These are phyloP conservation scores for Nylanderia fulva DNA, from an alignment of 1,140 invertebrate species.

Conservation along the genomic window DNA sequence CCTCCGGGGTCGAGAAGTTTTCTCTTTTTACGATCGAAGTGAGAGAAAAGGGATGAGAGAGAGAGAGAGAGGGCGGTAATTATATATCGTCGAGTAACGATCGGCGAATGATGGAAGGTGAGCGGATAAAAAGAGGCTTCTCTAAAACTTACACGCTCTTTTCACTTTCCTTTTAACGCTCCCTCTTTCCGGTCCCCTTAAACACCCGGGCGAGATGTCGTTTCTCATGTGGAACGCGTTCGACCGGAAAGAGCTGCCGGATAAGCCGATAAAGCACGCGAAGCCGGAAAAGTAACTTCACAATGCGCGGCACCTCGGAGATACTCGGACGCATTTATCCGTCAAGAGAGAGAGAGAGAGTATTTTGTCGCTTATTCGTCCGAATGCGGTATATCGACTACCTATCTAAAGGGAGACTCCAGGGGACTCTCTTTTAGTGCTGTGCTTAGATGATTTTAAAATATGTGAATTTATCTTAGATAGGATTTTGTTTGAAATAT, in stretches of 20 bases:
- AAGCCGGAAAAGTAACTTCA: neutral
- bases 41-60: too few relatives aligned
- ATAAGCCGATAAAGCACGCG: neutral
- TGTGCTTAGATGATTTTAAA: too few relatives aligned
- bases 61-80: neutral
- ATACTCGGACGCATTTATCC: constrained; percentile 7
- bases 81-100: neutral
- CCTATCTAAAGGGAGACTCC: neutral
- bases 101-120: neutral
- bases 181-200: too few relatives aligned
- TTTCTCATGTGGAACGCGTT: neutral
- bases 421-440: too few relatives aligned
- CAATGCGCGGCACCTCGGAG: neutral
- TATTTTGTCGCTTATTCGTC: neutral
- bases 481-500: too few relatives aligned
- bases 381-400: neutral
- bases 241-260: neutral
- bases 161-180: neutral
- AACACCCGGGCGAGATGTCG: neutral
- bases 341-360: neutral
- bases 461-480: too few relatives aligned
- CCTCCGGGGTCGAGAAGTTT: neutral
- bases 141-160: neutral
- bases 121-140: neutral
- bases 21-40: neutral